These are phyloP conservation scores for Alentia gelatinosa DNA, from an alignment of 2,888 invertebrate genomes.

Conservation along the genomic window DNA sequence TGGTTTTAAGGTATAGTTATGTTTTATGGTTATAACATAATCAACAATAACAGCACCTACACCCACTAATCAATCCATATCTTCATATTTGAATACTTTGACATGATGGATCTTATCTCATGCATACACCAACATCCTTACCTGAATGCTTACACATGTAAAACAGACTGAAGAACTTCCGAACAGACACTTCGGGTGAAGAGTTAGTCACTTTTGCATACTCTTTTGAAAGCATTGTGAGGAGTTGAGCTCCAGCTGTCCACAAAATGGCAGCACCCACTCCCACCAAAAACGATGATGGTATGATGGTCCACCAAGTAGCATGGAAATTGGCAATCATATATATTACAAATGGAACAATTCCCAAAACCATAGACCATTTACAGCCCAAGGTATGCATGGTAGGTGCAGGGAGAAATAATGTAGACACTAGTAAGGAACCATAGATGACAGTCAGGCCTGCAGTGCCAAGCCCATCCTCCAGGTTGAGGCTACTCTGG, in stretches of 20 bases:
- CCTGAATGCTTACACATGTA: too few relatives aligned
- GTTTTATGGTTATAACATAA: too few relatives aligned
- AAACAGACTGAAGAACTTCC: constrained; percentile 17
- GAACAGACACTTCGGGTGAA: not conserved
- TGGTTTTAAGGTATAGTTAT: too few relatives aligned
- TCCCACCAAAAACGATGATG: constrained; percentile 92
- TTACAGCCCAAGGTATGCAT: constrained; percentile 81
- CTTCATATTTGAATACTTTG: constrained; percentile 1
- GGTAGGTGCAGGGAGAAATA: constrained; percentile 6
- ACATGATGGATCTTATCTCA: too few relatives aligned
- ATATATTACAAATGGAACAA: constrained; percentile 95
- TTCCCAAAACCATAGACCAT: constrained; percentile 94
- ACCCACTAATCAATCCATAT: not conserved
- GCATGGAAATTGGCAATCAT: constrained; percentile 95
- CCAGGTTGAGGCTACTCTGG: constrained; percentile 38
- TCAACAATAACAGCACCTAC: too few relatives aligned
- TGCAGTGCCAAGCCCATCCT: not conserved
- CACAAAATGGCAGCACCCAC: constrained; percentile 96
- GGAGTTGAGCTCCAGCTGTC: constrained; percentile 96
- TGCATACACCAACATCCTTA: too few relatives aligned
- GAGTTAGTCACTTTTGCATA: not conserved
- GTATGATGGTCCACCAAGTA: constrained; percentile 86
- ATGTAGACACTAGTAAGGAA: not conserved
- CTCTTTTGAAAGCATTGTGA: not conserved
- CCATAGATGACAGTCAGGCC: not conserved